A percentile compares a stretch with the other conserved stretches of the same genome.
Conservation (phyloP, 2,797 vertebrate genomes). For the Cirrhinus molitorella region DNA sequence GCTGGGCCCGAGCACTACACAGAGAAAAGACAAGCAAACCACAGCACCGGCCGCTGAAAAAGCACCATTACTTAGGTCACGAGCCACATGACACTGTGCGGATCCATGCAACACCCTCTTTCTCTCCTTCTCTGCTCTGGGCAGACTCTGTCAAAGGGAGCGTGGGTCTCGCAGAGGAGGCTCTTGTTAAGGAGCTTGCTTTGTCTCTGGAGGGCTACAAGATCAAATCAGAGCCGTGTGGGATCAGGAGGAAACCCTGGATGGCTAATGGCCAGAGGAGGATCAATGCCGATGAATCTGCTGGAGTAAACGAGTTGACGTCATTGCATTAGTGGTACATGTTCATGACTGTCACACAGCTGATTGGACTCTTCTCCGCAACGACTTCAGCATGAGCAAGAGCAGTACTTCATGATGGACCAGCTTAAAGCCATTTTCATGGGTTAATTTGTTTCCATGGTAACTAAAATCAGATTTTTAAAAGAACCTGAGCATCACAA, state of each 20-base stretch:
- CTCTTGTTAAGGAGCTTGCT: constrained; percentile 1
- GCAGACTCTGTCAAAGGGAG: neutral
- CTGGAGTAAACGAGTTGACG: neutral
- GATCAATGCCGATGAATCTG: constrained; percentile 23
- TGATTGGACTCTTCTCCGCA: neutral
- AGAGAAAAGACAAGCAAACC: neutral
- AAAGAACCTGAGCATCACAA: neutral
- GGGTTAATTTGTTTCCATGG: constrained; percentile 29
- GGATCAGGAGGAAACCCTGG: constrained; percentile 24
- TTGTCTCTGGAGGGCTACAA: constrained; percentile 24
- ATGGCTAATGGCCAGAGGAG: constrained; percentile 7
- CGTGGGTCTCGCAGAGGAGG: neutral
- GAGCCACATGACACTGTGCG: constrained; percentile 17
- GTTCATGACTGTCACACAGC: constrained; percentile 2
- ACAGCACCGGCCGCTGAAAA: neutral
- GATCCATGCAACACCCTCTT: neutral
- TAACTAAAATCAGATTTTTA: constrained; percentile 9
- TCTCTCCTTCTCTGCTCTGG: neutral
- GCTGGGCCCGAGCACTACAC: neutral
- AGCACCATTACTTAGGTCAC: neutral
- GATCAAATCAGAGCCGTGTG: constrained; percentile 37
- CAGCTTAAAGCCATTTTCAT: neutral
- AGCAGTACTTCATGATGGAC: neutral
- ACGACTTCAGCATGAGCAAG: neutral
- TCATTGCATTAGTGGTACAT: constrained; percentile 23